phyloP scores from a whole-genome alignment of 1,140 invertebrate species.

The Caenorhabditis latens region DNA sequence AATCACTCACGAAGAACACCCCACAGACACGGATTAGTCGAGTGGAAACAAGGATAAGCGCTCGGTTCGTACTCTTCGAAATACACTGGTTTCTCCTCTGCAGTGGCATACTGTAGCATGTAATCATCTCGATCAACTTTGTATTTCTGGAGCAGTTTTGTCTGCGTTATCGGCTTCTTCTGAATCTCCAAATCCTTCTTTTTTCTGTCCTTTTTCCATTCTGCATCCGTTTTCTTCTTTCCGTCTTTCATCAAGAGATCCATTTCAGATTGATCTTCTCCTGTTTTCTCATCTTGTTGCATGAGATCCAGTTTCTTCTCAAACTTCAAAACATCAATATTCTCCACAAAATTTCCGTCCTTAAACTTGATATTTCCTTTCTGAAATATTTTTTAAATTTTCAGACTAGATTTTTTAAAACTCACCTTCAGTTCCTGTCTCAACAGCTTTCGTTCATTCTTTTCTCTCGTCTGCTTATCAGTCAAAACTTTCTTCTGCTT shows the following conservation, averaged over 20 bases:
- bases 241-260: background rate
- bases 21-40: background rate
- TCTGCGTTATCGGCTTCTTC: background rate
- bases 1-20: background rate
- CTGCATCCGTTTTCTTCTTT: background rate
- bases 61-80: background rate
- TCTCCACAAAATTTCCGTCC: too few relatives aligned
- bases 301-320: background rate
- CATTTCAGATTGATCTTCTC: background rate
- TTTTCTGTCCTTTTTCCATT: background rate
- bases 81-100: background rate
- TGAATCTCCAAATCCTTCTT: background rate
- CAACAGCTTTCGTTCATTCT: too few relatives aligned
- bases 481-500: too few relatives aligned
- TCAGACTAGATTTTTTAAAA: too few relatives aligned
- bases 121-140: constrained; percentile 24
- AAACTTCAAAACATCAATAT: background rate
- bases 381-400: too few relatives aligned
- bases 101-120: background rate
- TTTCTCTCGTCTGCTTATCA: too few relatives aligned
- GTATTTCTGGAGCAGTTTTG: background rate
- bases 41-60: background rate
- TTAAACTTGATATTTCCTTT: too few relatives aligned
- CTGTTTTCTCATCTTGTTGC: background rate
- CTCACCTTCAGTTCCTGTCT: too few relatives aligned